These are phyloP conservation scores for Acanthacorydalis orientalis DNA, from an alignment of 2,888 invertebrate genomes.

Conservation along the genomic window DNA sequence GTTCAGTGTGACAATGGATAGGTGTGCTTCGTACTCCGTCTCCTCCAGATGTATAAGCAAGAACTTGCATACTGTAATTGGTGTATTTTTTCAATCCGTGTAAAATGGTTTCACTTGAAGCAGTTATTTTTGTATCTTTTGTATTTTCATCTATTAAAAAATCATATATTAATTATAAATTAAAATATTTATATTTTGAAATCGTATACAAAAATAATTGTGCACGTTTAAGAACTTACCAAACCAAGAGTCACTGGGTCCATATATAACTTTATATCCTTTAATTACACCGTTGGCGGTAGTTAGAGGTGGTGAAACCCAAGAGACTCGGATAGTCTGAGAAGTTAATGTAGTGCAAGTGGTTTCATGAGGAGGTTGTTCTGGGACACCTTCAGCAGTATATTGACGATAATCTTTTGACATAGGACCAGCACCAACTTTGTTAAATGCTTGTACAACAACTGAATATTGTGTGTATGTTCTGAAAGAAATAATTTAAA, in stretches of 20 bases:
- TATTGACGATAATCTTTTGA: conserved; percentile 79
- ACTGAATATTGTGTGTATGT: conserved; percentile 94
- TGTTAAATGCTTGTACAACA: conserved; percentile 88
- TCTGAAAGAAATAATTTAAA: conserved; percentile 26
- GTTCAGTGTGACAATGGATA: conserved; percentile 87
- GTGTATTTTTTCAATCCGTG: conserved; percentile 88
- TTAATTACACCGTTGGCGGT: conserved; percentile 90
- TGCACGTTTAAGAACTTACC: conserved; percentile 54
- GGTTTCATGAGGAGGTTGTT: conserved; percentile 81
- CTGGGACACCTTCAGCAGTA: conserved; percentile 87
- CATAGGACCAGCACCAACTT: conserved; percentile 82
- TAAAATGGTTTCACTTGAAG: conserved; percentile 85
- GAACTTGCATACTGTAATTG: conserved; percentile 92
- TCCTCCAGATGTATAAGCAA: conserved; percentile 88
- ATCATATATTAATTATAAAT: not conserved
- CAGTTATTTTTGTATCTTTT: conserved; percentile 79
- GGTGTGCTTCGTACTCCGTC: conserved; percentile 79
- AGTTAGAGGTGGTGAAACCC: conserved; percentile 84
- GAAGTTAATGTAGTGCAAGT: conserved; percentile 86
- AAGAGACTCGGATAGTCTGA: conserved; percentile 83
- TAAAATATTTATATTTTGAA: not conserved
- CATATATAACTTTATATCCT: conserved; percentile 88
- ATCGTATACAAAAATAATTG: not conserved
- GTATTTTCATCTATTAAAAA: conserved; percentile 59
- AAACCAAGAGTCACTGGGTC: conserved; percentile 83